Base-by-base conservation (phyloP, 2,888 invertebrate genomes). In the Morpho deidamia region DNA sequence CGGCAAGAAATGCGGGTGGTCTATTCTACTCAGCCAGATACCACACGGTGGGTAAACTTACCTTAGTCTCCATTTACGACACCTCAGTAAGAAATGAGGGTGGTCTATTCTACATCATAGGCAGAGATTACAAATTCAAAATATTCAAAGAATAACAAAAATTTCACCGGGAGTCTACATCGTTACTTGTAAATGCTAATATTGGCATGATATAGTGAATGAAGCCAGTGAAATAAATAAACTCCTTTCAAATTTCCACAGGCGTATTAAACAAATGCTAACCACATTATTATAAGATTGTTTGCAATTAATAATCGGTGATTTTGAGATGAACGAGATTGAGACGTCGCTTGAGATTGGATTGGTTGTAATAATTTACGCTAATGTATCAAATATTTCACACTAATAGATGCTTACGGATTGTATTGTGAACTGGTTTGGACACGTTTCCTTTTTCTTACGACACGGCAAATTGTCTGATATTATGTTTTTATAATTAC, bases 331-430 rank as follows among this genome's bases (percentile, higher is more conserved):
- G 56, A 55, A 51, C 52, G 58, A 69, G 73, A 81, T 80, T 71
- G 72, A 83, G 78, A 64, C 67, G 72, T 81, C 74, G 57, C 62
- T 69, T 62, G 61, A 34, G 54, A 53, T 47, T 55, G 55, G 57
- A 67, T 70, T 67, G 65, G 68, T 63, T 63, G 66, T 63, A 68
- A 83, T 84, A 76, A 74, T 67, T 83, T 77, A 82, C 70, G 65
- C 58, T 83, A 83, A 86, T 81, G 81, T 62, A 61, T 64, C 58
- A 67, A 70, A 85, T 85, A 83, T 78, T 72, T 85, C 79, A 84
- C 76, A 66, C 72, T 82, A 80, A 83, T 83, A 82, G 80, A 73
- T 71, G 66, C 59, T 56, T 48, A 56, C 56, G 65, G 74, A 75
- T 76, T 72, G 73, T 67, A 60, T 58, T 58, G 45, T 8, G 55